Evolutionary conservation across 2,888 invertebrate species (phyloP).

Genomic region (Anodontia alba): DNA sequence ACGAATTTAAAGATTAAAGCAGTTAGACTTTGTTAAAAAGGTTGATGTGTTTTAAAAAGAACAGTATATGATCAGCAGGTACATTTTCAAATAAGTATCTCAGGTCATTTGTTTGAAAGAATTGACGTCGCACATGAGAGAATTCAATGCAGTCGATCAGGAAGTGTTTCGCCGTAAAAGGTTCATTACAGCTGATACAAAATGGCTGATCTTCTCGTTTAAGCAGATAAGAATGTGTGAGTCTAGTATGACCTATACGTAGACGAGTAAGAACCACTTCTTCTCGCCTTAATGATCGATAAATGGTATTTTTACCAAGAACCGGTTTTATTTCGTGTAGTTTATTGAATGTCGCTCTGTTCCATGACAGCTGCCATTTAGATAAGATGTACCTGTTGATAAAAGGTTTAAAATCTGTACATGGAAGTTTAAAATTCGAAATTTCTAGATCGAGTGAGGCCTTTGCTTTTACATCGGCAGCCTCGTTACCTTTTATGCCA

Average conservation of each 20-base stretch:
- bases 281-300: not conserved
- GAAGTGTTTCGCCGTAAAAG: slow-evolving; percentile 11
- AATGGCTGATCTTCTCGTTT: slow-evolving; percentile 7
- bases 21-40: too few relatives aligned
- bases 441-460: not conserved
- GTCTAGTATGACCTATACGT: slow-evolving; percentile 16
- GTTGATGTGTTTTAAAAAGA: too few relatives aligned
- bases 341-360: slow-evolving; percentile 9
- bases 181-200: slow-evolving; percentile 12
- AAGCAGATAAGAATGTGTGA: slow-evolving; percentile 18
- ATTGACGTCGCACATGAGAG: too few relatives aligned
- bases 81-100: too few relatives aligned
- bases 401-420: not conserved
- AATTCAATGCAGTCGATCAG: slow-evolving; percentile 24
- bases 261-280: slow-evolving; percentile 22
- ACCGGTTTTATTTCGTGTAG: not conserved
- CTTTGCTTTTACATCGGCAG: slow-evolving; percentile 9
- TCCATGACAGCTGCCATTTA: slow-evolving; percentile 23
- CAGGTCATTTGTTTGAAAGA: too few relatives aligned
- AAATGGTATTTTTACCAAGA: too few relatives aligned
- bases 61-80: too few relatives aligned
- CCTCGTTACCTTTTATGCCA: slow-evolving; percentile 31
- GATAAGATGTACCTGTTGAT: slow-evolving; percentile 10
- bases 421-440: not conserved
- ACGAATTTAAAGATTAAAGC: too few relatives aligned